Percentiles rank a stretch among this genome's conserved stretches.
Conservation (phyloP, 2,113 vertebrate species). For the Gallinago undulata region DNA sequence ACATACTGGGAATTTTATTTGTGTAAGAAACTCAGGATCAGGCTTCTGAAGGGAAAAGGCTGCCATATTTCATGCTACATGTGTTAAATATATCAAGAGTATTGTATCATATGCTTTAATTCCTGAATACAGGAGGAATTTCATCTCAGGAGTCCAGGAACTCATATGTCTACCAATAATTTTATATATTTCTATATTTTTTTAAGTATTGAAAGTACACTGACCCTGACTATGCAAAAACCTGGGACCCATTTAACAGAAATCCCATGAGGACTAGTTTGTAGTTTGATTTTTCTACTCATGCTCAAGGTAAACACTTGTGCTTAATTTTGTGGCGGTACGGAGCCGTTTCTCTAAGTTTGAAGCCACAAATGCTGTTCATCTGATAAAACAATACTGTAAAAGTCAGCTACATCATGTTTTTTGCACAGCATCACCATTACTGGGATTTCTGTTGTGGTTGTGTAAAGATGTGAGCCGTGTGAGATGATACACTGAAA, state of each 20-base stretch:
- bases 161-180: not conserved
- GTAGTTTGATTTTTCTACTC: not conserved
- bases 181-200: not conserved
- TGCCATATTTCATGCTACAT: not conserved
- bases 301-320: not conserved
- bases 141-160: not conserved
- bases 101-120: not conserved
- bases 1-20: not conserved
- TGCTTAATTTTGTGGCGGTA: not conserved
- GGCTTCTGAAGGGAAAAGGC: not conserved
- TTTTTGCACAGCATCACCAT: not conserved
- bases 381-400: not conserved
- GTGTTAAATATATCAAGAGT: not conserved
- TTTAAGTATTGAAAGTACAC: not conserved
- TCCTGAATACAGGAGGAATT: not conserved
- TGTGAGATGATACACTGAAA: not conserved
- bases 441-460: not conserved
- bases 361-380: not conserved
- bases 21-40: not conserved
- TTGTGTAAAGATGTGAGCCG: not conserved
- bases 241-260: not conserved
- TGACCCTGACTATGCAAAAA: not conserved
- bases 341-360: not conserved
- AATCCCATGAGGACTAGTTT: not conserved
- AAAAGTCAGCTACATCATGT: not conserved